These are phyloP conservation scores for Apis dorsata DNA, from an alignment of 1,140 invertebrate species.

Conservation along the genomic window DNA sequence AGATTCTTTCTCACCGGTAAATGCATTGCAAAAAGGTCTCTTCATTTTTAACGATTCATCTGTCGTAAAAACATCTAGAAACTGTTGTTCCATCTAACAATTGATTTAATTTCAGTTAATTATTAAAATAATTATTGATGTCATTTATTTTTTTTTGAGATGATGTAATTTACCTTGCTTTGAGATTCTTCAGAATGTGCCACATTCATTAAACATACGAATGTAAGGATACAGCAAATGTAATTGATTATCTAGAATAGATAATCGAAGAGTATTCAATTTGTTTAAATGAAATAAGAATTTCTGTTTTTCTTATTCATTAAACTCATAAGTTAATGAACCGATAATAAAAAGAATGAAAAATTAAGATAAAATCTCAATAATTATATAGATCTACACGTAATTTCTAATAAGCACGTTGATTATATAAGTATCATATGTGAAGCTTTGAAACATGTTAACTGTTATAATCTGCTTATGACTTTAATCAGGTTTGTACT, in stretches of 20 bases:
- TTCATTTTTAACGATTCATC: conserved; percentile 62
- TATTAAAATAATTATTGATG: background rate
- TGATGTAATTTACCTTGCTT: conserved; percentile 52
- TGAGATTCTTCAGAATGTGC: conserved; percentile 27
- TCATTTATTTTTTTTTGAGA: background rate
- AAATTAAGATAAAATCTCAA: background rate
- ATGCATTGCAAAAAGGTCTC: conserved; percentile 73
- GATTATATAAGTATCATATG: conserved; percentile 47
- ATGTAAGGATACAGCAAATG: conserved; percentile 50
- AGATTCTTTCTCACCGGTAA: conserved; percentile 62
- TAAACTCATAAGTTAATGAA: background rate
- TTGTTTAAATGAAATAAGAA: background rate
- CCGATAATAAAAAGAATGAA: background rate
- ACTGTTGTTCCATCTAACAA: conserved; percentile 59
- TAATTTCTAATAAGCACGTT: conserved; percentile 39
- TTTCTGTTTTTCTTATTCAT: background rate
- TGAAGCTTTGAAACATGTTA: conserved; percentile 32
- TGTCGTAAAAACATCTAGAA: conserved; percentile 44
- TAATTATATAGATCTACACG: conserved; percentile 16
- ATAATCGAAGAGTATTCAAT: background rate
- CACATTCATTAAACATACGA: conserved; percentile 42
- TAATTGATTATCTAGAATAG: conserved; percentile 52
- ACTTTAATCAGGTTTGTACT: conserved; percentile 55
- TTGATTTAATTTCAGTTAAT: background rate
- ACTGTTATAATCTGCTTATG: conserved; percentile 53